phyloP scores from a whole-genome alignment of 2,797 vertebrate species.

The Pseudomugil tenellus region DNA sequence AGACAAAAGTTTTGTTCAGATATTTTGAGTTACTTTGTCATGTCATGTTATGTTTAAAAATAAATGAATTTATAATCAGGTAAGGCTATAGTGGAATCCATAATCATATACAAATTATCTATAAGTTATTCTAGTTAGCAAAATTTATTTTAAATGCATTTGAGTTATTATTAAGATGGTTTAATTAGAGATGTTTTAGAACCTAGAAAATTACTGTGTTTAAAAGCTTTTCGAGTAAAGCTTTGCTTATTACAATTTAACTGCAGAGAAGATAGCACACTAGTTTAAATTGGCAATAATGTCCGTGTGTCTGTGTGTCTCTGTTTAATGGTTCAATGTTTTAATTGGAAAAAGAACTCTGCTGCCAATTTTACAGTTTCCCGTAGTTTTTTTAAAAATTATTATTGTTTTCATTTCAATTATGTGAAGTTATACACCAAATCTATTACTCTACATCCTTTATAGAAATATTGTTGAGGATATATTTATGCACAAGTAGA shows the following conservation, averaged over 20 bases:
- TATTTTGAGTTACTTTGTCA: conserved; percentile 6
- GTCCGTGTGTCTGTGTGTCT: neutral
- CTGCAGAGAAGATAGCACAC: neutral
- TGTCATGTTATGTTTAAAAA: neutral
- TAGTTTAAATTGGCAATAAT: neutral
- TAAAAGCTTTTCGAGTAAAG: conserved; percentile 14
- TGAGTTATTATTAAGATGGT: conserved; percentile 30
- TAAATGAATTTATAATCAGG: neutral
- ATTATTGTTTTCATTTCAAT: neutral
- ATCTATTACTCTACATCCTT: neutral
- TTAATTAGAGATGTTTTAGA: conserved; percentile 37
- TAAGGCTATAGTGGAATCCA: neutral
- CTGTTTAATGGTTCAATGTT: neutral
- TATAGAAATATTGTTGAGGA: neutral
- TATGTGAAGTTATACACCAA: too few relatives aligned
- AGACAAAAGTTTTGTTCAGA: conserved; percentile 16
- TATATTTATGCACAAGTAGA: neutral
- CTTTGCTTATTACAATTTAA: conserved; percentile 13
- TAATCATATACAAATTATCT: conserved; percentile 7
- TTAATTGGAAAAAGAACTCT: neutral
- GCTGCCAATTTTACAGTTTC: conserved; percentile 1
- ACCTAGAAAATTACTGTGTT: conserved; percentile 1
- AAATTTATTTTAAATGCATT: conserved; percentile 6
- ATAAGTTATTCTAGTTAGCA: conserved; percentile 14
- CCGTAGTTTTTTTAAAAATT: neutral